Base-by-base conservation (phyloP, 2,113 vertebrate genomes). In the Struthidea cinerea region DNA sequence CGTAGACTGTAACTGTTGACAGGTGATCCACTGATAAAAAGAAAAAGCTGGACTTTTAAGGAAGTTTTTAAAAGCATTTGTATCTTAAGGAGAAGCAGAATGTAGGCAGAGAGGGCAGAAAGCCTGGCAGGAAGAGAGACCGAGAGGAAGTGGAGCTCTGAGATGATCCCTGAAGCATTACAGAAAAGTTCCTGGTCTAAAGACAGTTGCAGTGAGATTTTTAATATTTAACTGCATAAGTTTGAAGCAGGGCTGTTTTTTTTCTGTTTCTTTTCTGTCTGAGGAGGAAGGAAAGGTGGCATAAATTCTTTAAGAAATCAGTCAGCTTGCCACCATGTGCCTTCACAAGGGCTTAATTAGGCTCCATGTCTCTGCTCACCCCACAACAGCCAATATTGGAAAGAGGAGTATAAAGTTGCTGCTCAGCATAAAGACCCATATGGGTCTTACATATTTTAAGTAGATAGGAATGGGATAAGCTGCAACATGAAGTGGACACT, bases 371-470 rank as follows among this genome's bases (percentile, higher is more conserved):
- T 80, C 49, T 55, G 41, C 16, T 90, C 26, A 65, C 41, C 28
- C 35, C 33, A 28, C 32, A 69, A 76, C n/a, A 68, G 19, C 13
- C 0, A 0, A 27, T 21, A 41, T 2, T 6, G 4, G 50, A 83
- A 87, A 61, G 0, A 53, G 46, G 32, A 73, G n/a, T 4, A 30
- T 12, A 18, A 84, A 46, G 3, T 14, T 73, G 20, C 41, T 70
- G n/a, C 41, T 57, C 15, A 90, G 6, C 2, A 3, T 71, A 32
- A 67, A 80, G 35, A 57, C 20, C 3, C 16, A 14, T 13, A 32
- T 42, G 26, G 5, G 11, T 21, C 27, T 56, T 70, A n/a, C 0
- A 13, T 44, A 56, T 68, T 84, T 86, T 84, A 44, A 35, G 9
- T 3, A 47, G 16, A 39, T 13, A 77, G 32, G 39, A 77, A 90